These are phyloP conservation scores for Galerucella pusilla DNA, from an alignment of 2,888 invertebrate genomes.

Conservation along the genomic window DNA sequence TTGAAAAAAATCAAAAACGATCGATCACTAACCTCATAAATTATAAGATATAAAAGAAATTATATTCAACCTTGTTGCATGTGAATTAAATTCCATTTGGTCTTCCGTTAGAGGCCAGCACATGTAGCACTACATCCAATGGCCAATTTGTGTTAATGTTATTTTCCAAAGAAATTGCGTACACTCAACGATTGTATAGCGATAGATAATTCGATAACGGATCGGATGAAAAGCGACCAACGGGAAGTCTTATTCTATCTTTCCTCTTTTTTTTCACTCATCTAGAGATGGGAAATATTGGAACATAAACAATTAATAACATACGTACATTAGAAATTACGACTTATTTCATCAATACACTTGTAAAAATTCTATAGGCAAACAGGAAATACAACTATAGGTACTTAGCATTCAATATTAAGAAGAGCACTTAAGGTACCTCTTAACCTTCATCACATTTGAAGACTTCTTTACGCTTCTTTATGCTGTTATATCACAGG, in stretches of 20 bases:
- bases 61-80: slow-evolving; percentile 5
- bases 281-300: slow-evolving; percentile 12
- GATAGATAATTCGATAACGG: slow-evolving; percentile 39
- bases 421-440: too few species aligned
- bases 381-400: too few species aligned
- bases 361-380: too few species aligned
- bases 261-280: neutral
- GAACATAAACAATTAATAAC: neutral
- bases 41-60: neutral
- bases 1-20: too few species aligned
- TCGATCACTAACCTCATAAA: too few species aligned
- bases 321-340: neutral
- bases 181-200: slow-evolving; percentile 22
- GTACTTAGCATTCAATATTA: too few species aligned
- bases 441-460: too few species aligned
- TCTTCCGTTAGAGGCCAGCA: slow-evolving; percentile 35
- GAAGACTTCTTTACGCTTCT: too few species aligned
- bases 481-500: too few species aligned
- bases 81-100: slow-evolving; percentile 8
- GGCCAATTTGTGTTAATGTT: slow-evolving; percentile 39
- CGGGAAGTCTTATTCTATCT: slow-evolving; percentile 37
- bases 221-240: slow-evolving; percentile 37
- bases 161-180: slow-evolving; percentile 33
- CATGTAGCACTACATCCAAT: slow-evolving; percentile 26
- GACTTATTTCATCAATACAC: too few species aligned